phyloP scores from a whole-genome alignment of 2,888 invertebrate genomes.

The Melanophora roralis region DNA sequence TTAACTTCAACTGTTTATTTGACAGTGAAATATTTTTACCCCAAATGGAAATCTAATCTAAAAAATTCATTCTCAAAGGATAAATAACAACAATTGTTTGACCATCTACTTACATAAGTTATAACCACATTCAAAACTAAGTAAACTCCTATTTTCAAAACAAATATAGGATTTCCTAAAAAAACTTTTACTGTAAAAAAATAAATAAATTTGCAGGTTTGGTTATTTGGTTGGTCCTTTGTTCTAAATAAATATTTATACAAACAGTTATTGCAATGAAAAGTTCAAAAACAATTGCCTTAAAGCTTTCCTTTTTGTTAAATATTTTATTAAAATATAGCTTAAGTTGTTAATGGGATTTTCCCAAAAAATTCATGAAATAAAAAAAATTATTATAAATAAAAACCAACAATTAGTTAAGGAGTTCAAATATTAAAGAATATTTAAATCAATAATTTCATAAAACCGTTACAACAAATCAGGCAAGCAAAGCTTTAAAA shows the following conservation, averaged over 20 bases:
- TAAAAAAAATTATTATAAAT: constrained; percentile 17
- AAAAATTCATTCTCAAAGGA: neutral
- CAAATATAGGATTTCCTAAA: neutral
- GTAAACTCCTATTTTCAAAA: neutral
- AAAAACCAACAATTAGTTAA: constrained; percentile 48
- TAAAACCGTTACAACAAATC: too few species aligned
- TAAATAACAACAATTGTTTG: neutral
- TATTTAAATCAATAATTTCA: constrained; percentile 1
- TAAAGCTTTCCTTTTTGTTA: neutral
- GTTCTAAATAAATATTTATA: neutral
- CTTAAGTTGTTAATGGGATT: constrained; percentile 50
- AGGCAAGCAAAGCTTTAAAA: too few species aligned
- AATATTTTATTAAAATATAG: constrained; percentile 16
- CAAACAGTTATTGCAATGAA: neutral
- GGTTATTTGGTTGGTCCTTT: constrained; percentile 41
- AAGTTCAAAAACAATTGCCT: neutral
- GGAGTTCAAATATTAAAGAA: neutral
- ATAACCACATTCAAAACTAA: neutral
- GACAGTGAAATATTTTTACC: neutral
- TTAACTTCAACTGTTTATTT: neutral
- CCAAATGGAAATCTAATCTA: constrained; percentile 21
- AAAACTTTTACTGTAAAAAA: neutral
- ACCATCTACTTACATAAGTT: neutral
- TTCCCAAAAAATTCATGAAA: constrained; percentile 14
- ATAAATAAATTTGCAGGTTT: constrained; percentile 7